phyloP scores from a whole-genome alignment of 2,888 invertebrate species.

The Drosophila paracracens region DNA sequence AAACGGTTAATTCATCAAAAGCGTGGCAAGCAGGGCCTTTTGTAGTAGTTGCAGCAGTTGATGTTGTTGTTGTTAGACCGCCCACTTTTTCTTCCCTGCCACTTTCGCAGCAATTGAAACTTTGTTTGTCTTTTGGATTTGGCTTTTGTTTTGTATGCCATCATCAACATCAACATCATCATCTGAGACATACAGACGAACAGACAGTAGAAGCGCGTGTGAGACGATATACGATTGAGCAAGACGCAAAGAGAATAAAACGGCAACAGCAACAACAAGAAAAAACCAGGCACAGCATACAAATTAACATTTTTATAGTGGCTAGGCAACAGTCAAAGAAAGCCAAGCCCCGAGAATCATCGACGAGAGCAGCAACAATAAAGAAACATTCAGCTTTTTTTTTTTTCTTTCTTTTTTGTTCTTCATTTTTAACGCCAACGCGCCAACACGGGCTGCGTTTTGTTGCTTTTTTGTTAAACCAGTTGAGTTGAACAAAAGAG shows the following conservation, averaged over 20 bases:
- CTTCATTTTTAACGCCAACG: constrained; percentile 68
- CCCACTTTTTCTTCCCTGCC: constrained; percentile 61
- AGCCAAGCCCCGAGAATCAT: constrained; percentile 72
- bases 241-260: constrained; percentile 56
- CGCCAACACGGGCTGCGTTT: constrained; percentile 54
- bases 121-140: constrained; percentile 44
- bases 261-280: constrained; percentile 59
- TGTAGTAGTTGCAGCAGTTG: constrained; percentile 20
- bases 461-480: constrained; percentile 64
- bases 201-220: constrained; percentile 73
- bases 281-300: constrained; percentile 63
- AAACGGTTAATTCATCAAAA: constrained; percentile 74
- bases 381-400: constrained; percentile 53
- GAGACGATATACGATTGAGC: constrained; percentile 62
- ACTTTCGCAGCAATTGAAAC: constrained; percentile 73
- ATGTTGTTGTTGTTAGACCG: constrained; percentile 37
- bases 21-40: constrained; percentile 67
- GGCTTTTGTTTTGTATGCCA: constrained; percentile 59
- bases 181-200: constrained; percentile 58
- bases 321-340: constrained; percentile 58
- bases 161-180: constrained; percentile 56
- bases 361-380: constrained; percentile 54
- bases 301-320: constrained; percentile 49
- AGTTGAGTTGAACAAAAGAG: constrained; percentile 65
- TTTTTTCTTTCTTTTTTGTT: constrained; percentile 38